Evolutionary conservation across 30 jellyfish, hydroid and myxozoan species (phyloP).

Genomic region (Pelagia noctiluca): DNA sequence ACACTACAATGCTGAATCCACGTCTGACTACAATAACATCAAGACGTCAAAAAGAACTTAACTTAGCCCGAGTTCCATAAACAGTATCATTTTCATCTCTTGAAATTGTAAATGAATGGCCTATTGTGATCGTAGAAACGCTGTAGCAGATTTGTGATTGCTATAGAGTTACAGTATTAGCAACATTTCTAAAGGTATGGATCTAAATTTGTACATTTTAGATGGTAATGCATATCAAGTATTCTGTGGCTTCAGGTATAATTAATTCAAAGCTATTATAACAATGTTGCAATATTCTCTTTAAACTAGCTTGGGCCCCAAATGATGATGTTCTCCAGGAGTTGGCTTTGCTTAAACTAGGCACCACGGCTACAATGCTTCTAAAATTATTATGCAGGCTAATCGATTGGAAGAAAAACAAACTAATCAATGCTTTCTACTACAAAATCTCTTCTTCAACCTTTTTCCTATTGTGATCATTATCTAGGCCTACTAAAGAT

Average conservation of each 20-base stretch:
- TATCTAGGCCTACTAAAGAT: no score
- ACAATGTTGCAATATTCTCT: not conserved
- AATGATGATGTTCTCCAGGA: not conserved
- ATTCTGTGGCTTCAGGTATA: not conserved
- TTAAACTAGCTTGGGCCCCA: not conserved
- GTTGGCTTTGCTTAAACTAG: not conserved
- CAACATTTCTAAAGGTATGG: no score
- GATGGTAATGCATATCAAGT: no score
- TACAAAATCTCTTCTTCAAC: no score
- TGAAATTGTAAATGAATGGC: constrained; percentile 7
- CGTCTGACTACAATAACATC: constrained; percentile 48
- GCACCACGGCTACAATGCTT: not conserved
- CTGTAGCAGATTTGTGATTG: constrained; percentile 13
- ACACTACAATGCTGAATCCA: no score
- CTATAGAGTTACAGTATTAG: no score
- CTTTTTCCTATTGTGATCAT: no score
- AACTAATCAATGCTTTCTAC: no score
- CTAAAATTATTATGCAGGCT: no score
- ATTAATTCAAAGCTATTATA: not conserved
- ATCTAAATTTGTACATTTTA: no score
- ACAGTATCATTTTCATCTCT: not conserved
- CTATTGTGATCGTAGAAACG: constrained; percentile 20
- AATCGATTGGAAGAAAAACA: no score
- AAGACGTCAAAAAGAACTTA: constrained; percentile 23
- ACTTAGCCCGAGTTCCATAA: not conserved